phyloP scores from a whole-genome alignment of 2,113 vertebrate species.

The Muntiacus reevesi region DNA sequence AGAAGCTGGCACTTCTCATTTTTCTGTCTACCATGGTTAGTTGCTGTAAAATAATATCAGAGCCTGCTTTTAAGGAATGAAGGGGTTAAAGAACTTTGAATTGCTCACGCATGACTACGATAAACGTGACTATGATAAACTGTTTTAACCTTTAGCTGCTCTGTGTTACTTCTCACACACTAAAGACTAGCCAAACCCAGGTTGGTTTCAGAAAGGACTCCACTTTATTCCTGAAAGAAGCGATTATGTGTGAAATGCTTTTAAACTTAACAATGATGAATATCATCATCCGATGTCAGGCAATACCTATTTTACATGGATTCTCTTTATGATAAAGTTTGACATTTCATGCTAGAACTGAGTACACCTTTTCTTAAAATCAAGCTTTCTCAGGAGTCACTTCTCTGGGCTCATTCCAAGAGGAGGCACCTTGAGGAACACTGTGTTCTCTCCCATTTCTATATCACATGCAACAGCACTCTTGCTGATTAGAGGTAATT shows the following conservation, averaged over 20 bases:
- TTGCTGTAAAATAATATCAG: conserved; percentile 8
- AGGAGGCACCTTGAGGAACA: neutral
- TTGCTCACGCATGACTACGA: neutral
- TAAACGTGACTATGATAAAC: conserved; percentile 20
- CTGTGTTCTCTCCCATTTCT: conserved; percentile 1
- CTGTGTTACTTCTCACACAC: neutral
- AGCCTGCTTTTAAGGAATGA: conserved; percentile 30
- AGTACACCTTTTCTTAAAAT: neutral
- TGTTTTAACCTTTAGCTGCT: conserved; percentile 17
- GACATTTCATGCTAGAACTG: neutral
- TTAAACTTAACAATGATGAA: conserved; percentile 21
- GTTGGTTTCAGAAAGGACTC: neutral
- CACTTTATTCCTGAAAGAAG: neutral
- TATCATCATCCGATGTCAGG: conserved; percentile 21
- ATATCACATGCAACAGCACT: neutral
- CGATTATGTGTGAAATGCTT: neutral
- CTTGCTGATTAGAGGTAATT: conserved; percentile 55
- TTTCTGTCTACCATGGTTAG: neutral
- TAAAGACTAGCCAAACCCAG: neutral
- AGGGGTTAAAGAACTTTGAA: conserved; percentile 5
- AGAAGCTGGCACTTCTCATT: neutral
- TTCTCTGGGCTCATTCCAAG: neutral
- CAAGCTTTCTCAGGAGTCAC: neutral
- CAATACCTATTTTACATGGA: neutral
- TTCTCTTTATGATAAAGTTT: neutral